Percentiles rank a stretch among this genome's conserved stretches.
Evolutionary conservation across 2,888 invertebrate genomes (phyloP).

Genomic region (Himalopsyche japonica): DNA sequence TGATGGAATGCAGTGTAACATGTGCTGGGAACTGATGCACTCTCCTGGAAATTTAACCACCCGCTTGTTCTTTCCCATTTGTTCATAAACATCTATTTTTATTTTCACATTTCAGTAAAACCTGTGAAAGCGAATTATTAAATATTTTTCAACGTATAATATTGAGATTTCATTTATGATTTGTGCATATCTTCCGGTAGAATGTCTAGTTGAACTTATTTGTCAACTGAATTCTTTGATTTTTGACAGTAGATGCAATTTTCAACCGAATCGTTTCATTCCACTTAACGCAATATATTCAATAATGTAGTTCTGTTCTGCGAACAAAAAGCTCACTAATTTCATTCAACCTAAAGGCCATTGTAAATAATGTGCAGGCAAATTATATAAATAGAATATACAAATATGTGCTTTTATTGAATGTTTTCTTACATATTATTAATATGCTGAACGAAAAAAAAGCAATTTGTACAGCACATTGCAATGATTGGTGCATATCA

Average conservation of each 20-base stretch:
- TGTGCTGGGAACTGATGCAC: conserved; percentile 22
- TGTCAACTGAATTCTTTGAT: background rate
- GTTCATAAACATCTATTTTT: background rate
- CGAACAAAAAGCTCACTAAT: conserved; percentile 1
- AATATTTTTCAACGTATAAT: background rate
- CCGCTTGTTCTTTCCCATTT: background rate
- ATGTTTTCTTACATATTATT: conserved; percentile 14
- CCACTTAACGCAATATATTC: conserved; percentile 21
- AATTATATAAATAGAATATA: background rate
- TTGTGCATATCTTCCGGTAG: background rate
- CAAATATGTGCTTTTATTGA: conserved; percentile 16
- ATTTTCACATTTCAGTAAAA: background rate
- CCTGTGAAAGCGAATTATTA: background rate
- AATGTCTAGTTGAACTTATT: no score
- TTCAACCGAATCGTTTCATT: conserved; percentile 25
- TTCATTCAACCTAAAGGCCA: conserved; percentile 5
- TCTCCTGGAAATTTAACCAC: background rate
- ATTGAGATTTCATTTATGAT: background rate
- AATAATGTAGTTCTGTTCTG: conserved; percentile 9
- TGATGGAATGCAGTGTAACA: conserved; percentile 26
- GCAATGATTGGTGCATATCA: conserved; percentile 39
- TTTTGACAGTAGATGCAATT: background rate
- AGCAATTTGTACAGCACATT: conserved; percentile 27
- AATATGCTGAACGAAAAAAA: background rate
- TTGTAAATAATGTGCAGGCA: conserved; percentile 5